Conservation (phyloP, 1,140 invertebrate genomes). For the Anastatus disparis region DNA sequence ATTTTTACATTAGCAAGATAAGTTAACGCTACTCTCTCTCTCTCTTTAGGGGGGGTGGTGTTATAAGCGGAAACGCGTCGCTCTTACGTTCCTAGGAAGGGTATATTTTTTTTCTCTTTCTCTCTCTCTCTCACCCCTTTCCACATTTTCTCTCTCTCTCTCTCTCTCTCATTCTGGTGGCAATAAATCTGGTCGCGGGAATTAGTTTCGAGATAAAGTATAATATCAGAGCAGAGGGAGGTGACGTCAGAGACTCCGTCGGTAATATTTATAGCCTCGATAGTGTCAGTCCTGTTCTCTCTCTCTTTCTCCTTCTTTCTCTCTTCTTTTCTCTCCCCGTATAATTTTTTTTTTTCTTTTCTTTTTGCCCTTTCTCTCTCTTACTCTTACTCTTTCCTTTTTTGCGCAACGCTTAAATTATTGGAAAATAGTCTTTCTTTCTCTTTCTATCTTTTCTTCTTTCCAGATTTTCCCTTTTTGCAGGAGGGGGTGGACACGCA, state of each 20-base stretch:
- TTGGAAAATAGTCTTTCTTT: slow-evolving; percentile 51
- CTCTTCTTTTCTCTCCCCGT: slow-evolving; percentile 34
- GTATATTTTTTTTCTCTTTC: slow-evolving; percentile 55
- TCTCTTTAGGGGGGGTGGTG: too few species aligned
- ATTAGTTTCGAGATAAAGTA: slow-evolving; percentile 65
- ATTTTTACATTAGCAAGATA: slow-evolving; percentile 55
- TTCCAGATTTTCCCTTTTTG: slow-evolving; percentile 5
- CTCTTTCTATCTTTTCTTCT: slow-evolving; percentile 21
- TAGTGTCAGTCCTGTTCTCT: slow-evolving; percentile 60
- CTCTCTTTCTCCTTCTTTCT: slow-evolving; percentile 6
- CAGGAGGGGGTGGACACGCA: neutral
- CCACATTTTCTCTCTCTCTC: slow-evolving; percentile 7
- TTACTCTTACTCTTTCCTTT: slow-evolving; percentile 30
- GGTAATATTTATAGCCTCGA: slow-evolving; percentile 59
- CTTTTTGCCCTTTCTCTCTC: slow-evolving; percentile 10
- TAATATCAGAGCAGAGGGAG: slow-evolving; percentile 60
- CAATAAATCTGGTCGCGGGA: slow-evolving; percentile 63
- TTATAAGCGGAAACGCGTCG: neutral
- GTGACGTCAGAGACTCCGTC: slow-evolving; percentile 61
- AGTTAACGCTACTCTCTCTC: slow-evolving; percentile 50
- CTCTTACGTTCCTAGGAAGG: too few species aligned
- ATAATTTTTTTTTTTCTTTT: too few species aligned
- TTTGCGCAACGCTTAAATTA: slow-evolving; percentile 48
- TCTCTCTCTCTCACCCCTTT: slow-evolving; percentile 15
- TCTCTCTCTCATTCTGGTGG: slow-evolving; percentile 54